Evolutionary conservation across 1,140 invertebrate species (phyloP).

Genomic region (Drosophila carrolli): DNA sequence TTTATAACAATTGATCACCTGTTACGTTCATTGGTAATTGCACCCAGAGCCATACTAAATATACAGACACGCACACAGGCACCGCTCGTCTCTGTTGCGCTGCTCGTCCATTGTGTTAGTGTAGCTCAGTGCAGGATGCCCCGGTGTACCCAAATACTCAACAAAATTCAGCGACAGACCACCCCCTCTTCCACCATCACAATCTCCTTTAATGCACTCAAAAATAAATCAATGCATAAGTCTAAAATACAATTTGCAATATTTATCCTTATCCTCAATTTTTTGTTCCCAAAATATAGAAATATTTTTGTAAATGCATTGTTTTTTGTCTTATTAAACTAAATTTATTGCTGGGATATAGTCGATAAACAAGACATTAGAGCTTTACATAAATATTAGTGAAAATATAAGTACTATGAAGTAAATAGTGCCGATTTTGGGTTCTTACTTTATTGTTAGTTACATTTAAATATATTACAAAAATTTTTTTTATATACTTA

Average conservation of each 20-base stretch:
- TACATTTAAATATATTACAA: too few relatives aligned
- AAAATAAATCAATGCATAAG: not conserved
- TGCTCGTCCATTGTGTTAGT: constrained; percentile 11
- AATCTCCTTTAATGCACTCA: constrained; percentile 10
- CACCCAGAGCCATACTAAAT: constrained; percentile 83
- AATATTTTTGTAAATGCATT: too few relatives aligned
- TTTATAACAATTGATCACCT: constrained; percentile 85
- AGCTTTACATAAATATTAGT: too few relatives aligned
- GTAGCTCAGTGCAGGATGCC: constrained; percentile 12
- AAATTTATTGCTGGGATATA: too few relatives aligned
- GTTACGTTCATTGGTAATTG: constrained; percentile 84
- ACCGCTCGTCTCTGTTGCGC: constrained; percentile 9
- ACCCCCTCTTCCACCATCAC: not conserved
- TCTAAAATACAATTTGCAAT: not conserved
- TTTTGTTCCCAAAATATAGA: too few relatives aligned
- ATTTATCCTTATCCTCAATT: too few relatives aligned
- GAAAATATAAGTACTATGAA: too few relatives aligned
- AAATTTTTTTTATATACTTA: too few relatives aligned
- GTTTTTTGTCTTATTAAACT: too few relatives aligned
- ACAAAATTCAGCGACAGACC: constrained; percentile 16
- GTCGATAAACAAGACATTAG: too few relatives aligned
- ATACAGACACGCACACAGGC: constrained; percentile 44
- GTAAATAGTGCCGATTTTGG: too few relatives aligned
- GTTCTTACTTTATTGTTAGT: too few relatives aligned
- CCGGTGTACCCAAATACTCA: constrained; percentile 12